Conservation (phyloP, 30 jellyfish, hydroid and myxozoan genomes). For the Nemopilema nomurai region DNA sequence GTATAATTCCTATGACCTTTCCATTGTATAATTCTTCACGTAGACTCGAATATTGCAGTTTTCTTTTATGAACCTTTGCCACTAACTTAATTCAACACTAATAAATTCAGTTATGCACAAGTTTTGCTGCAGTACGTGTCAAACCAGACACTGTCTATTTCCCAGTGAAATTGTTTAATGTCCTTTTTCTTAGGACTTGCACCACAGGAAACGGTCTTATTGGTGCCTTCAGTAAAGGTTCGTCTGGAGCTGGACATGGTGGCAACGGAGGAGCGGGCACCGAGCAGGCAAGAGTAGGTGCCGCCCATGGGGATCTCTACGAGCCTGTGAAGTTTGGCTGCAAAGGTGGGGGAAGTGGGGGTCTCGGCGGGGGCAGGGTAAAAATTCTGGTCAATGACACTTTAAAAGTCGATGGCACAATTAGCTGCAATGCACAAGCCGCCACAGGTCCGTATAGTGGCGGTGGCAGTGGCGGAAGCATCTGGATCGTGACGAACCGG, state of each 20-base stretch:
- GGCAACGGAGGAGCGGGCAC: conserved; percentile 73
- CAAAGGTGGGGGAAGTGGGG: conserved; percentile 75
- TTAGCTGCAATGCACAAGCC: conserved; percentile 45
- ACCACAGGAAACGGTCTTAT: conserved; percentile 47
- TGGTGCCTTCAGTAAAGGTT: conserved; percentile 42
- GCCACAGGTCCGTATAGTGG: conserved; percentile 54
- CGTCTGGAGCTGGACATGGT: conserved; percentile 78
- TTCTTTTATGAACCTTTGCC: too few species aligned
- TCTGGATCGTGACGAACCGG: conserved; percentile 46
- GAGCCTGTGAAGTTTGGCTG: conserved; percentile 62
- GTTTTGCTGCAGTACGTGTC: too few species aligned
- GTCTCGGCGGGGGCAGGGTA: conserved; percentile 67
- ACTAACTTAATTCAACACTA: too few species aligned
- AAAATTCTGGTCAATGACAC: conserved; percentile 38
- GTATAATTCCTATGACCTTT: too few species aligned
- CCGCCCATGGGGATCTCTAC: conserved; percentile 62
- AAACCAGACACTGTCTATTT: background rate
- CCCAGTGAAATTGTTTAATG: background rate
- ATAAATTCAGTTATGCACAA: too few species aligned
- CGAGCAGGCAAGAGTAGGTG: conserved; percentile 58
- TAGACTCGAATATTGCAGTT: too few species aligned
- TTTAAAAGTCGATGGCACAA: conserved; percentile 50
- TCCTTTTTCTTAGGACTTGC: conserved; percentile 30
- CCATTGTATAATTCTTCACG: too few species aligned
- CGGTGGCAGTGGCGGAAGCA: conserved; percentile 77